Evolutionary conservation across 2,888 invertebrate genomes (phyloP), one percentile per base, ranked within the genome.

Genomic region (Xestoiulus laeticollis): DNA sequence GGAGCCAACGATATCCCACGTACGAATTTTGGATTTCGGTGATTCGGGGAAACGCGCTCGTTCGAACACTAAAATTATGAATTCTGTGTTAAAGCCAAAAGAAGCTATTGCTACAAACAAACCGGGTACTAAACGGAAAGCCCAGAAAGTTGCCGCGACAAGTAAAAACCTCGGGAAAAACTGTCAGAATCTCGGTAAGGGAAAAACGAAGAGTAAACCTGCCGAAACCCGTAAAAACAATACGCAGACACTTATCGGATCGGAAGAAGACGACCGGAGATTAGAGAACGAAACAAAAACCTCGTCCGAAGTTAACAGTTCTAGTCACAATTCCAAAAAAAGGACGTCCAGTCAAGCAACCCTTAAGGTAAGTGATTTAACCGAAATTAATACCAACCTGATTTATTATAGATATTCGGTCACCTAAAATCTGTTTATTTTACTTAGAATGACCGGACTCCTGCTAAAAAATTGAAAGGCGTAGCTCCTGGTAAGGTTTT

Each of bases 391-490:
- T 16, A 48, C 16, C 12, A 12, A 12, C 48, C 4, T 48, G 48
- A 38, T 38, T 38, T 38, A 38, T 38, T n/a, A n/a, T n/a, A n/a
- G n/a, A n/a, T n/a, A n/a, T n/a, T n/a, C n/a, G n/a, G n/a, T n/a
- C n/a, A n/a, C n/a, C n/a, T n/a, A n/a, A n/a, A n/a, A n/a, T n/a
- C n/a, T n/a, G 12, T 48, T 10, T 48, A 48, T 59, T 78, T 78
- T 53, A 53, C n/a, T 19, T 22, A 78, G 78, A 78, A 78, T 26
- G 12, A 2, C 12, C 78, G 30, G 78, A 78, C 30, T 4, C 78
- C 30, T 78, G 78, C 78, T 30, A 78, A 78, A 78, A 78, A 78
- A 78, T 30, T 10, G 78, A 78, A 78, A 78, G 78, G 30, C 78
- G 10, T 26, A 30, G 78, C 22, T 78, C 78, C 78, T 78, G 78